Conservation (phyloP, 2,888 invertebrate species). For the Sthenelais limicola region DNA sequence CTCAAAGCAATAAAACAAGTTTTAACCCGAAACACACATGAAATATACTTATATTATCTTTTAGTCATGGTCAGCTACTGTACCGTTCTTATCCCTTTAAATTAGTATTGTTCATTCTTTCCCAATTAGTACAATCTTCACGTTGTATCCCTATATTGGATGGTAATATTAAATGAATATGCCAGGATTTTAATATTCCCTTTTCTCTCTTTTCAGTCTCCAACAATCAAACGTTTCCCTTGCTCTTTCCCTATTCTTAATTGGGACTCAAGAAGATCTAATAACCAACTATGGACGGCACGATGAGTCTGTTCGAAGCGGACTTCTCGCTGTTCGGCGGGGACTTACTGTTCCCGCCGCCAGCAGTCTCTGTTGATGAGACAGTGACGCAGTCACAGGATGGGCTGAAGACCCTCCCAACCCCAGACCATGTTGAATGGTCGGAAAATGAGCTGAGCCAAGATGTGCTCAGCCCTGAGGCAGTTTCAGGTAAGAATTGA, state of each 20-base stretch:
- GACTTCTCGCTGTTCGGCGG: conserved; percentile 32
- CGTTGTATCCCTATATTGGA: too few relatives aligned
- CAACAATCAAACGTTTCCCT: conserved; percentile 36
- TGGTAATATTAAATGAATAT: too few relatives aligned
- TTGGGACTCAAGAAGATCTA: background rate
- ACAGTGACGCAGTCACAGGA: conserved; percentile 24
- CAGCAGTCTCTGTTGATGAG: conserved; percentile 12
- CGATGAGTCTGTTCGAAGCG: conserved; percentile 19
- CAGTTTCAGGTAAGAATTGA: conserved; percentile 16
- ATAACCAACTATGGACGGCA: conserved; percentile 25
- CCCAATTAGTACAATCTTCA: too few relatives aligned
- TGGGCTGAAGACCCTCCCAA: conserved; percentile 9
- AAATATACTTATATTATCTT: too few relatives aligned
- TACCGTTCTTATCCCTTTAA: too few relatives aligned
- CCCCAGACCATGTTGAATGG: background rate
- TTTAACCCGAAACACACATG: too few relatives aligned
- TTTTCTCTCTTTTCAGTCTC: conserved; percentile 29
- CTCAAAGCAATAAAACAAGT: too few relatives aligned
- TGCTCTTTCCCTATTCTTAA: conserved; percentile 33
- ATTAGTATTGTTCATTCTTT: too few relatives aligned
- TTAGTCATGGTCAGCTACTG: too few relatives aligned
- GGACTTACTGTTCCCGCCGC: conserved; percentile 30
- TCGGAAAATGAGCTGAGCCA: conserved; percentile 3
- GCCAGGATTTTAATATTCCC: conserved; percentile 11
- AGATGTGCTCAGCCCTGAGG: conserved; percentile 2